Evolutionary conservation across 2,113 vertebrate genomes (phyloP), one percentile per base, ranked within the genome.

Genomic region (Ophthalmolycus amberensis): DNA sequence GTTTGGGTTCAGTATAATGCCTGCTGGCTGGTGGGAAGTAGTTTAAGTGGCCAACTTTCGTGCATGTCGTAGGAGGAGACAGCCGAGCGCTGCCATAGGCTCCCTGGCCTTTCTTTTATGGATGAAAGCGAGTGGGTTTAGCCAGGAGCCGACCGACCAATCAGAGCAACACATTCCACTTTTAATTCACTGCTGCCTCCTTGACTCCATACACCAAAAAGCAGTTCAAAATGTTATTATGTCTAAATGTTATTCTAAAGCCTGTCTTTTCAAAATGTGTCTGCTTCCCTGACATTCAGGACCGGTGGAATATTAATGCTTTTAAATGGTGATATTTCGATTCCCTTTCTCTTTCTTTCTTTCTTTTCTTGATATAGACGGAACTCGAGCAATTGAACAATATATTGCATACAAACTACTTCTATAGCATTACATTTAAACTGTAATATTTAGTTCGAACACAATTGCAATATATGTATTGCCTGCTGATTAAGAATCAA

Each of bases 81-180:
- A 92, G 92, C 84, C 70, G 91, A 60, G 93, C 67, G 89, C 94
- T 91, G 92, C 95, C 96, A 97, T 97, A 96, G 97, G 97, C 95
- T 96, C 93, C 40, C 86, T 84, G 65, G 82, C 89, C 93, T 92
- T 93, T 95, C 97, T 96, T 97, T 97, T 96, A 97, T 97, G 96
- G 95, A 92, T 94, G 95, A 93, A 92, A 94, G 90, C 91, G 92
- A 95, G 94, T 95, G 95, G 95, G 95, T 92, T 94, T 86, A 92
- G 82, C 94, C 90, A 88, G 82, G 67, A 91, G 89, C 88, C 56
- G 1, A n/a, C 37, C 91, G 91, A 93, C 97, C 96, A 96, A 96
- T 96, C 92, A 94, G 82, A 87, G 88, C 73, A 1, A 75, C 87
- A 83, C 90, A 88, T 88, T 91, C 64, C 77, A 89, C 85, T 93